These are phyloP conservation scores for Eretmochelys imbricata DNA, from an alignment of 2,113 vertebrate species.

Conservation along the genomic window DNA sequence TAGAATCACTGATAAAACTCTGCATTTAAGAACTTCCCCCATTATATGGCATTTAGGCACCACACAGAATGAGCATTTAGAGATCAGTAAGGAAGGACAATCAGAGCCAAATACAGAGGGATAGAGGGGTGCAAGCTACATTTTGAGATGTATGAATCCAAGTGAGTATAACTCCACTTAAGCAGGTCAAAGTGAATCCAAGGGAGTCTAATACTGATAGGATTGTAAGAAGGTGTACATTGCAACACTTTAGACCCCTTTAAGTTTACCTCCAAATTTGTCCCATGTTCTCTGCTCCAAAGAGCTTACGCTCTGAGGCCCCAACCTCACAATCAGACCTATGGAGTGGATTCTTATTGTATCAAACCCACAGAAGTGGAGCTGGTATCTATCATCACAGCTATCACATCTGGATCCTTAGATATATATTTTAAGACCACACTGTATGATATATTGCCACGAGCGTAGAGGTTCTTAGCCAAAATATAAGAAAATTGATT, in stretches of 20 bases:
- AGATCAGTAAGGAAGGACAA: neutral
- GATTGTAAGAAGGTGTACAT: neutral
- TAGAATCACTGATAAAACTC: neutral
- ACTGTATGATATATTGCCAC: neutral
- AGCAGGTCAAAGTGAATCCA: neutral
- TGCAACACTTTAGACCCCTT: neutral
- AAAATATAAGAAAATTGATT: neutral
- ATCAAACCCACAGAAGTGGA: neutral
- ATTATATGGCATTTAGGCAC: neutral
- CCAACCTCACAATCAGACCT: neutral
- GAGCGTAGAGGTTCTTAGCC: neutral
- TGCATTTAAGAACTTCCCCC: accelerated
- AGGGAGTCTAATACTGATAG: neutral
- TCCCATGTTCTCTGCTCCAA: neutral
- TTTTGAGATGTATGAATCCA: neutral
- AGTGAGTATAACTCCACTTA: neutral
- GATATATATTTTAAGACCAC: neutral
- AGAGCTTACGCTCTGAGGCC: neutral
- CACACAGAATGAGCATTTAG: neutral
- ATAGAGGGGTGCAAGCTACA: neutral
- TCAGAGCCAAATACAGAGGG: neutral
- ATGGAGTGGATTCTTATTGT: neutral
- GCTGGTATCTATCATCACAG: neutral
- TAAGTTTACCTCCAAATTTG: neutral
- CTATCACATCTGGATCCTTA: neutral